A percentile compares a stretch with the other conserved stretches of the same genome.
phyloP scores from a whole-genome alignment of 1,140 invertebrate genomes.

The Acyrthosiphon pisum region DNA sequence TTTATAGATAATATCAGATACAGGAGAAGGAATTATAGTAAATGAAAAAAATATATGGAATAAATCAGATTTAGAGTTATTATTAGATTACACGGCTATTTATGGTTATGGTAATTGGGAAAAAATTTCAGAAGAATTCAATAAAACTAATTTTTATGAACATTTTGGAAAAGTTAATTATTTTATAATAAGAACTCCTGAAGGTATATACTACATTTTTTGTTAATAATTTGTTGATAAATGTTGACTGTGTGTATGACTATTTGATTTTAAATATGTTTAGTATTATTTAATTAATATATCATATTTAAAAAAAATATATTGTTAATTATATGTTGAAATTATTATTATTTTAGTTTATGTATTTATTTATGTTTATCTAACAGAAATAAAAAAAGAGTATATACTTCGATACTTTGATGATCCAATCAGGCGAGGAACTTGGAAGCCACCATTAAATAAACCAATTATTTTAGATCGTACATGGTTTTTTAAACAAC shows the following conservation, averaged over 20 bases:
- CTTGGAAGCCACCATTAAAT: neutral
- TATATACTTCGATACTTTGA: conserved; percentile 19
- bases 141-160: conserved; percentile 21
- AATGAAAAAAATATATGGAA: conserved; percentile 26
- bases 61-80: conserved; percentile 21
- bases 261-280: neutral
- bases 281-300: neutral
- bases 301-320: neutral
- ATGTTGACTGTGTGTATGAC: neutral
- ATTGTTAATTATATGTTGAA: neutral
- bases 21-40: neutral
- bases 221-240: neutral
- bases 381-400: conserved; percentile 20
- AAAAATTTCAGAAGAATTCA: conserved; percentile 38
- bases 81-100: conserved; percentile 27
- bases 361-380: neutral
- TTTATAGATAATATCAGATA: neutral
- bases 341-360: neutral
- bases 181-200: conserved; percentile 20
- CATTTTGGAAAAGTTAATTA: conserved; percentile 19
- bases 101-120: conserved; percentile 47
- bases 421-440: conserved; percentile 2
- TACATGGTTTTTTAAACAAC: neutral
- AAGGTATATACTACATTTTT: neutral
- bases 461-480: neutral